These are phyloP conservation scores for Oreochromis tanganicae DNA, from an alignment of 2,113 vertebrate species.

Conservation along the genomic window DNA sequence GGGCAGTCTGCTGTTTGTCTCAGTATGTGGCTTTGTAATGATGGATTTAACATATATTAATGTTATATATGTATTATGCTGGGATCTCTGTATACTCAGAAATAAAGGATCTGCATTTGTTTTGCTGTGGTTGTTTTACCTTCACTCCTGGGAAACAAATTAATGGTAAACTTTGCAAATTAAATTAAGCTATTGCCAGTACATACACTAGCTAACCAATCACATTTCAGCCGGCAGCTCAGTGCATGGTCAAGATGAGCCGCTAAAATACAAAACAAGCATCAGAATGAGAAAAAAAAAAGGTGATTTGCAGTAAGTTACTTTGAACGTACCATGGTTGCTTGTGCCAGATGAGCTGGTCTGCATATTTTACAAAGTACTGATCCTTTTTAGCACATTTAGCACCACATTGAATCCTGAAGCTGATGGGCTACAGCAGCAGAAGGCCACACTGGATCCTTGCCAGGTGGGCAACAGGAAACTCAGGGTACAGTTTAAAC, in stretches of 20 bases:
- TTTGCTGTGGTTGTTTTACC: neutral
- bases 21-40: neutral
- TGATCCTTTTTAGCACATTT: neutral
- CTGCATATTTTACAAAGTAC: neutral
- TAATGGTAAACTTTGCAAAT: neutral
- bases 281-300: neutral
- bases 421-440: neutral
- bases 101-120: conserved; percentile 31
- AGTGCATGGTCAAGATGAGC: neutral
- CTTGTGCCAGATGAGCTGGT: neutral
- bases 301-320: neutral
- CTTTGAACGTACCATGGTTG: neutral
- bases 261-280: neutral
- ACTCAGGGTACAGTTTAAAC: neutral
- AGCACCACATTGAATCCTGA: fast-evolving
- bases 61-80: neutral
- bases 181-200: fast-evolving
- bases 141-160: neutral
- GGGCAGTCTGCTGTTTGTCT: neutral
- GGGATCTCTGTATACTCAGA: neutral
- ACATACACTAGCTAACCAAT: neutral
- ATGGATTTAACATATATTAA: neutral
- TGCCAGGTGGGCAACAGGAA: neutral
- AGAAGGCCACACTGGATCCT: neutral
- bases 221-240: neutral